Conservation (phyloP, 2,888 invertebrate genomes). For the Nemotelus nigrinus region DNA sequence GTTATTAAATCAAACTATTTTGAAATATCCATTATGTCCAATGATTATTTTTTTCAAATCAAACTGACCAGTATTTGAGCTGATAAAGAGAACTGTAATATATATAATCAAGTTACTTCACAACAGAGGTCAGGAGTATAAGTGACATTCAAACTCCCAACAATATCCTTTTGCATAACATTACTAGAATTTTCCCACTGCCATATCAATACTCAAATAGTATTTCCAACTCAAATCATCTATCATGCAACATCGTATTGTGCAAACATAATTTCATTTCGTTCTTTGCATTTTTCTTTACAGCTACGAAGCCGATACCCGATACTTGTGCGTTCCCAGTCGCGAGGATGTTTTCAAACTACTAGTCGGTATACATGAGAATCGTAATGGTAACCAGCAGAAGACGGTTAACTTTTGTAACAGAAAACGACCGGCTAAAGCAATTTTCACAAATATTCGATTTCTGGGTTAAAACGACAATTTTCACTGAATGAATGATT, state of each 20-base stretch:
- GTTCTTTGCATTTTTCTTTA: slow-evolving; percentile 51
- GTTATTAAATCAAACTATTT: too few species aligned
- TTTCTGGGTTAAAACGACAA: slow-evolving; percentile 67
- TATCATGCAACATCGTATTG: neutral
- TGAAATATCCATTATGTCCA: too few species aligned
- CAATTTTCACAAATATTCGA: slow-evolving; percentile 72
- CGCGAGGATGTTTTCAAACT: slow-evolving; percentile 72
- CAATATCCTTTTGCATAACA: too few species aligned
- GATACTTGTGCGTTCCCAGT: slow-evolving; percentile 71
- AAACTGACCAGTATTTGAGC: too few species aligned
- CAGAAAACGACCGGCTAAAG: slow-evolving; percentile 69
- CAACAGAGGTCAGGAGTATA: too few species aligned
- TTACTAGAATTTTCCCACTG: too few species aligned
- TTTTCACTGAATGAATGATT: neutral
- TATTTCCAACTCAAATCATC: too few species aligned
- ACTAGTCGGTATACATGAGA: slow-evolving; percentile 71
- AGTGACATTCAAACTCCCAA: too few species aligned
- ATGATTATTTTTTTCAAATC: too few species aligned
- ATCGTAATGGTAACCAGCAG: slow-evolving; percentile 67
- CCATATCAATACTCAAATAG: too few species aligned
- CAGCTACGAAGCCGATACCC: slow-evolving; percentile 69
- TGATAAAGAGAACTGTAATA: too few species aligned
- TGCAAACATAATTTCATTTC: neutral
- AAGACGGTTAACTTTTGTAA: slow-evolving; percentile 73
- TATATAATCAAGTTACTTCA: too few species aligned